phyloP scores from a whole-genome alignment of 2,888 invertebrate species.

The Tenthredo mesomela region DNA sequence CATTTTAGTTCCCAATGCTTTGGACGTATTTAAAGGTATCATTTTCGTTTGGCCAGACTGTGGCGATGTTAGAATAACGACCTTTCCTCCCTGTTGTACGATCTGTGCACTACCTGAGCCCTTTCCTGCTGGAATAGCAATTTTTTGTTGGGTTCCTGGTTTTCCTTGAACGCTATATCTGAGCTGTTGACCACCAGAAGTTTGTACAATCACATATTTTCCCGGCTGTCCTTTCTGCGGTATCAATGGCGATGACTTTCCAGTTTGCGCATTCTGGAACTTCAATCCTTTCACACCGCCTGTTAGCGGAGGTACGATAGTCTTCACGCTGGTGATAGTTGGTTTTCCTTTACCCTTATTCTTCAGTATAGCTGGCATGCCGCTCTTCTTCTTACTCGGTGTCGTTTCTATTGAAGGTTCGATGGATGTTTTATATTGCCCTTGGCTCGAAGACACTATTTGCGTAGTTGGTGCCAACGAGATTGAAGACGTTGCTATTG shows the following conservation, averaged over 20 bases:
- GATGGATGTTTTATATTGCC: conserved; percentile 58
- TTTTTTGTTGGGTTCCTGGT: conserved; percentile 67
- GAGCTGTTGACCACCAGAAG: conserved; percentile 70
- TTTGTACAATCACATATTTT: conserved; percentile 75
- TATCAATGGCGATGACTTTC: conserved; percentile 65
- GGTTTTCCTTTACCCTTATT: conserved; percentile 73
- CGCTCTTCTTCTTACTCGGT: conserved; percentile 71
- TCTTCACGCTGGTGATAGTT: conserved; percentile 74
- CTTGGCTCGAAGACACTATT: conserved; percentile 61
- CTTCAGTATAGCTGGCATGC: conserved; percentile 73
- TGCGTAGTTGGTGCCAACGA: conserved; percentile 65
- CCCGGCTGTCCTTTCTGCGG: conserved; percentile 69
- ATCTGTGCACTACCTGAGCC: conserved; percentile 70
- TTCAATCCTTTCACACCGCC: conserved; percentile 71
- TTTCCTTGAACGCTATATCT: conserved; percentile 72
- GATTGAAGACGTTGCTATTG: conserved; percentile 58
- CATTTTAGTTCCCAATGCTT: conserved; percentile 78
- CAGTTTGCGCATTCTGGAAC: conserved; percentile 65
- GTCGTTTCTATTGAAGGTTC: conserved; percentile 55
- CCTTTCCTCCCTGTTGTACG: conserved; percentile 74
- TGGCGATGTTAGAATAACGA: conserved; percentile 74
- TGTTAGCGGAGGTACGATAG: conserved; percentile 71
- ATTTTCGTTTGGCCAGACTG: conserved; percentile 70
- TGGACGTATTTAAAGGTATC: conserved; percentile 72
- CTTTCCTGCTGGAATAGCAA: conserved; percentile 67